Evolutionary conservation across 2,113 vertebrate genomes (phyloP).

Genomic region (Sigmodon hispidus): DNA sequence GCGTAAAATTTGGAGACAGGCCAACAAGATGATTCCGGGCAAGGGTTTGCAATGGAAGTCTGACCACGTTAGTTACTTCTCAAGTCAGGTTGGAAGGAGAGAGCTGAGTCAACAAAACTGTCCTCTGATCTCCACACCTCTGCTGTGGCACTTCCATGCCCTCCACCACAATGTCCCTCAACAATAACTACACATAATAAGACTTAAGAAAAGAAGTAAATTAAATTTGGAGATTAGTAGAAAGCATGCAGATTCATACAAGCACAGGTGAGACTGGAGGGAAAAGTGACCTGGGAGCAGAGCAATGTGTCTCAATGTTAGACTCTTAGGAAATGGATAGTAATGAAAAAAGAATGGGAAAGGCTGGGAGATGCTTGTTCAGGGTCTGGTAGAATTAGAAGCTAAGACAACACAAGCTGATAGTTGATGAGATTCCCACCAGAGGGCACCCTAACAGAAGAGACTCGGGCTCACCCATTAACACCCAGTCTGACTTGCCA

Average conservation of each 20-base stretch:
- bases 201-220: background rate
- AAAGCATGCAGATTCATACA: background rate
- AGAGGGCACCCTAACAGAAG: slow-evolving; percentile 62
- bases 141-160: too few relatives aligned
- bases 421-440: slow-evolving; percentile 21
- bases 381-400: background rate
- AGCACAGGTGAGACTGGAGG: background rate
- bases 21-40: background rate
- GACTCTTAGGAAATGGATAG: background rate
- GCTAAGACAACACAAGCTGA: background rate
- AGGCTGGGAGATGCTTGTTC: background rate
- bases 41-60: background rate
- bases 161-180: background rate
- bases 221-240: background rate
- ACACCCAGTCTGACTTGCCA: background rate
- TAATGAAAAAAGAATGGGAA: background rate
- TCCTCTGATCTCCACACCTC: background rate
- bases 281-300: background rate
- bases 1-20: background rate
- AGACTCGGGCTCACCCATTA: background rate
- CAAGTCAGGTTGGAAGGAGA: background rate
- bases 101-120: background rate
- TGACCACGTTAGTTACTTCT: background rate
- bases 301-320: background rate
- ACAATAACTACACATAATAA: background rate